A percentile compares a stretch with the other conserved stretches of the same genome.
phyloP scores from a whole-genome alignment of 2,797 vertebrate genomes.

The Anguilla anguilla region DNA sequence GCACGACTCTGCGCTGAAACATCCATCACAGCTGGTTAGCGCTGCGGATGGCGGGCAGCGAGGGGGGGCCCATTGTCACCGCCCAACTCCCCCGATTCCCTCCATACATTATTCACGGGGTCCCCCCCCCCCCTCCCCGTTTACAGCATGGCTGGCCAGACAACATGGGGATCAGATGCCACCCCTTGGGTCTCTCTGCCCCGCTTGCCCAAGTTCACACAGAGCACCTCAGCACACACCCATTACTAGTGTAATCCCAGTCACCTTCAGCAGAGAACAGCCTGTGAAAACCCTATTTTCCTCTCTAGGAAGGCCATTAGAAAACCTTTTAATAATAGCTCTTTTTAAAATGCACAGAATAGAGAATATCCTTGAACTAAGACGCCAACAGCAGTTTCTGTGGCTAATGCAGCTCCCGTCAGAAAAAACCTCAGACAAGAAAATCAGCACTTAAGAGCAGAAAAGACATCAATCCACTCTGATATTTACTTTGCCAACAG shows the following conservation, averaged over 20 bases:
- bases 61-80: constrained; percentile 9
- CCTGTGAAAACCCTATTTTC: background rate
- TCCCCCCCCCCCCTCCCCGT: constrained; percentile 40
- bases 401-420: background rate
- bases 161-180: constrained; percentile 36
- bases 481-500: background rate
- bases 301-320: background rate
- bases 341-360: background rate
- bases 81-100: constrained; percentile 28
- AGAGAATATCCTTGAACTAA: background rate
- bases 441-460: background rate
- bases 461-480: background rate
- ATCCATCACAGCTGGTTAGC: background rate
- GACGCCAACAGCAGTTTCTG: background rate
- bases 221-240: background rate
- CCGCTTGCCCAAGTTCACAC: background rate
- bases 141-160: constrained; percentile 53
- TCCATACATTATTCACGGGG: constrained; percentile 62
- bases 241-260: background rate
- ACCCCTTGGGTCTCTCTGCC: background rate
- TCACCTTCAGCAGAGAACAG: background rate
- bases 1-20: background rate
- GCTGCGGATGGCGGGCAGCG: too few species aligned
- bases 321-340: background rate
- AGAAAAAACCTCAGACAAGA: background rate